Evolutionary conservation across 2,113 vertebrate genomes (phyloP), one percentile per base, ranked within the genome.

Genomic region (Myxocyprinus asiaticus): DNA sequence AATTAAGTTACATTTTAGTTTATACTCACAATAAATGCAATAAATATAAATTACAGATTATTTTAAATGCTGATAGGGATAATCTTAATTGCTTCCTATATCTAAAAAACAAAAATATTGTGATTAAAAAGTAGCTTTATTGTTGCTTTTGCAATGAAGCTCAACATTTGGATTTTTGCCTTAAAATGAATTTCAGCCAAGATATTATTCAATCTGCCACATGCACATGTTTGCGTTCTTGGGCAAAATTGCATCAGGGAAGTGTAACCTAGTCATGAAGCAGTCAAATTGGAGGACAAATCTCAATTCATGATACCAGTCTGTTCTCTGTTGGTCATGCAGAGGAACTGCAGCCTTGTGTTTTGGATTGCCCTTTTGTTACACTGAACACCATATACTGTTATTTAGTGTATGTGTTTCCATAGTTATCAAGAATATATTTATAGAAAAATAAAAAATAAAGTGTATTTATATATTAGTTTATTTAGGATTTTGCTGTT

Each of bases 271-370:
- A 79, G 58, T 48, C 14, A 66, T 72, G 61, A 74, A 58, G 48
- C 9, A 42, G 12, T 47, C 4, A 4, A 6, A 33, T 4, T 65
- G 33, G n/a, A 65, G 74, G 14, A 65, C 12, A 22, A 14, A 56
- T 61, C 55, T 73, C 33, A 9, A 45, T 73, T 78, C 3, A 7
- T 79, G 58, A 79, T 69, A 4, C 10, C 43, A 69, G 63, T 79
- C 48, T 82, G 70, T 70, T 17, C 81, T 74, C 81, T 82, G 43
- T 44, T 82, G 81, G 81, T 53, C 70, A 65, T 3, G 4, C 61
- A 76, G 14, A 33, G 17, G 77, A 59, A 79, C 7, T 79, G 64
- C 81, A 79, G 50, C 43, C 15, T 8, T 6, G 4, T 6, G 5
- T 59, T 42, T 7, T 14, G 8, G 9, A 7, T 15, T 43, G 63